A percentile compares a stretch with the other conserved stretches of the same genome.
Evolutionary conservation across 2,797 vertebrate species (phyloP).

Genomic region (Hemitrygon akajei): DNA sequence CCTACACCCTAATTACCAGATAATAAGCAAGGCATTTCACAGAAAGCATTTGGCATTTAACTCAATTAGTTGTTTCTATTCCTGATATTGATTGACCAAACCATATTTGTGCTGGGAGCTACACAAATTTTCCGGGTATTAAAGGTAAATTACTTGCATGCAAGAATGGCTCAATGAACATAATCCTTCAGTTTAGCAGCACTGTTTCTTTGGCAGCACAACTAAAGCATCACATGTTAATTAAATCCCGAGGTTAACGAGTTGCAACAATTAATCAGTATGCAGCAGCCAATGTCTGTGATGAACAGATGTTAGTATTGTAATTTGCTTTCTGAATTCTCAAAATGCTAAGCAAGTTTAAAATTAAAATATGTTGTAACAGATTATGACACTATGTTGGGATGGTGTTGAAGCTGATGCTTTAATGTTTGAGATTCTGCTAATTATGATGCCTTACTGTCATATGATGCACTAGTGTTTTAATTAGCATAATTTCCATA

Average conservation of each 20-base stretch:
- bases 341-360: background rate
- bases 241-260: background rate
- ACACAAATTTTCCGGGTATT: background rate
- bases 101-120: background rate
- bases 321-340: background rate
- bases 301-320: background rate
- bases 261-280: background rate
- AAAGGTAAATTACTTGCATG: background rate
- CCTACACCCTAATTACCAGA: background rate
- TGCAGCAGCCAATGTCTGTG: background rate
- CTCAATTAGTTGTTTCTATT: background rate
- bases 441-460: background rate
- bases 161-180: background rate
- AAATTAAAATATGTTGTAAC: background rate
- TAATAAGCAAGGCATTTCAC: background rate
- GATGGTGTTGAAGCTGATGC: background rate
- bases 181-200: background rate
- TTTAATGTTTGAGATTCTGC: background rate
- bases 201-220: background rate
- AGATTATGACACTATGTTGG: background rate
- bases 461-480: background rate
- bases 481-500: too few relatives aligned
- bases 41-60: background rate
- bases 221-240: background rate
- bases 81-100: background rate